phyloP scores from a whole-genome alignment of 2,113 vertebrate genomes.

The Sapajus apella region DNA sequence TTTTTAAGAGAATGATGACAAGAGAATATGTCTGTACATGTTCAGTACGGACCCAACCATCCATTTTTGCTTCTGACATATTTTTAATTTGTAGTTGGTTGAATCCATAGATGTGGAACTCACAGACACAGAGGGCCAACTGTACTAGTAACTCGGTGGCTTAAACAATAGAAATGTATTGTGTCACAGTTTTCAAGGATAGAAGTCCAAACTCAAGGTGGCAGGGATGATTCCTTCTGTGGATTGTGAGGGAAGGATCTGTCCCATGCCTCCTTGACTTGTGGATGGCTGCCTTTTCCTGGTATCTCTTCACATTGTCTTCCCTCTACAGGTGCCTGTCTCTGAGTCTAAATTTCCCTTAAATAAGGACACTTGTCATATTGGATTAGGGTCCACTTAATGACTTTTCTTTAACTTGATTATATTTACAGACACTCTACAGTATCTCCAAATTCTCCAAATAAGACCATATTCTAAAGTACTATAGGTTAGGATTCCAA shows the following conservation, averaged over 20 bases:
- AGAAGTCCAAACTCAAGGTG: neutral
- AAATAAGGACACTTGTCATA: neutral
- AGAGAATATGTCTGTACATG: neutral
- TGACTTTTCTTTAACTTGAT: neutral
- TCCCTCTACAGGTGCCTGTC: neutral
- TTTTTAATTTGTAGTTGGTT: neutral
- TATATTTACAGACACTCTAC: neutral
- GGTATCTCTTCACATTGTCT: neutral
- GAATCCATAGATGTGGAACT: neutral
- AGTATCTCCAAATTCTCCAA: neutral
- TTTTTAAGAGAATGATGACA: neutral
- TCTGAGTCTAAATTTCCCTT: neutral
- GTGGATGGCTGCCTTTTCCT: neutral
- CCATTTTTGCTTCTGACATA: neutral
- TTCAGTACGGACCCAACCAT: neutral
- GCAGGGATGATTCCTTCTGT: neutral
- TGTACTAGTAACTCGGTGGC: neutral
- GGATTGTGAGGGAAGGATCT: neutral
- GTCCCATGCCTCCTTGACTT: neutral
- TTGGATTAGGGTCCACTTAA: neutral
- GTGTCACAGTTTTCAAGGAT: neutral
- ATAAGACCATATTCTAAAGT: neutral
- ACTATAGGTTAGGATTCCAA: neutral
- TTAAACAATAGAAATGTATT: neutral
- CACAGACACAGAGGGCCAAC: neutral